These are phyloP conservation scores for Oophaga sylvatica DNA, from an alignment of 2,797 vertebrate genomes.

Conservation along the genomic window DNA sequence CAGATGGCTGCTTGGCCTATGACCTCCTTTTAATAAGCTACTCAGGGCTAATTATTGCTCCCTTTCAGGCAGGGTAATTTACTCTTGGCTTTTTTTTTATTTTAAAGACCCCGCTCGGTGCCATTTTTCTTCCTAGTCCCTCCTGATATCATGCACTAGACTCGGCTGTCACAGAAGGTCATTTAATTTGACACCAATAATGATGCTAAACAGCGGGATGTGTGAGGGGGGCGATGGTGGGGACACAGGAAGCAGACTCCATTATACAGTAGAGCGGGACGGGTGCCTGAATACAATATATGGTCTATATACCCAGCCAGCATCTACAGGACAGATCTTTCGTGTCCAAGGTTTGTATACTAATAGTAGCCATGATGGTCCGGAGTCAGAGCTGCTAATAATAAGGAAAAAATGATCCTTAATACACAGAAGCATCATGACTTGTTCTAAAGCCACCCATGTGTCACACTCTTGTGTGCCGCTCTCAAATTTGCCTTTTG, in stretches of 20 bases:
- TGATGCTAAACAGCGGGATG: conserved; percentile 57
- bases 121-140: conserved; percentile 44
- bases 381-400: no score
- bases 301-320: no score
- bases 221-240: background rate
- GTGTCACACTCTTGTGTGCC: no score
- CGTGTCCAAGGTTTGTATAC: no score
- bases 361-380: no score
- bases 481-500: no score
- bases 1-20: conserved; percentile 85
- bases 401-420: no score
- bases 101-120: conserved; percentile 44
- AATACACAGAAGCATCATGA: no score
- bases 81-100: conserved; percentile 74
- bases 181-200: conserved; percentile 62
- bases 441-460: no score
- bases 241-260: background rate
- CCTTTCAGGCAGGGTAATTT: conserved; percentile 82
- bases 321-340: no score
- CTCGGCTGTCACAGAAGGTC: conserved; percentile 49
- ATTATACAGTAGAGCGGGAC: background rate
- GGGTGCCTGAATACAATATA: no score
- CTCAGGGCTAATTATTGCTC: conserved; percentile 85
- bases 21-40: conserved; percentile 85
- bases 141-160: conserved; percentile 20